phyloP scores from a whole-genome alignment of 2,113 vertebrate genomes.

The Athene cunicularia region DNA sequence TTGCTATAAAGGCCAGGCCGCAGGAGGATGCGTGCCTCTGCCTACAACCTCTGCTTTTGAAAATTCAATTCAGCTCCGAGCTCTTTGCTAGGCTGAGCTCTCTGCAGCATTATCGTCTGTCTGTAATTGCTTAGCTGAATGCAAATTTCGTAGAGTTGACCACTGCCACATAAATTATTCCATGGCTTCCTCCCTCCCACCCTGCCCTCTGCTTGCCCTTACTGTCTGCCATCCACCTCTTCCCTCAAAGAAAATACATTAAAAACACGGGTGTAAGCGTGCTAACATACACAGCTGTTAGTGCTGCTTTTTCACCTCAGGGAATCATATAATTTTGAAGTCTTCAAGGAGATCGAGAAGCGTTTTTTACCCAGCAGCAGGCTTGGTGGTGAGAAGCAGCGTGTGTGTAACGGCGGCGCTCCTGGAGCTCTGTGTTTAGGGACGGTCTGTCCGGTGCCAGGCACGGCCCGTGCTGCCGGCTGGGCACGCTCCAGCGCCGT shows the following conservation, averaged over 20 bases:
- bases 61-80: neutral
- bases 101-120: neutral
- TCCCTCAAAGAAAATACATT: neutral
- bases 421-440: fast-evolving
- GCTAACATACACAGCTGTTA: neutral
- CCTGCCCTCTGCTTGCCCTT: neutral
- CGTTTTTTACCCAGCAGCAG: neutral
- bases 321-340: neutral
- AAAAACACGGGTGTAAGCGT: neutral
- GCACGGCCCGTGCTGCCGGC: fast-evolving
- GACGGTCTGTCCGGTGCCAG: neutral
- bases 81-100: neutral
- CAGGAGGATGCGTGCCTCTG: neutral
- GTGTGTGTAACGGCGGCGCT: fast-evolving
- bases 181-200: neutral
- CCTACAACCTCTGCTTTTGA: neutral
- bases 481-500: fast-evolving
- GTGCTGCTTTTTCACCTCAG: neutral
- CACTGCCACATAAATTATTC: neutral
- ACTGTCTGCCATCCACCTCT: neutral
- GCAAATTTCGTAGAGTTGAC: neutral
- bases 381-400: neutral
- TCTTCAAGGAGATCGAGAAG: neutral
- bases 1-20: neutral
- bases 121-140: neutral